Evolutionary conservation across 2,797 vertebrate species (phyloP).

Genomic region (Scarus forsteni): DNA sequence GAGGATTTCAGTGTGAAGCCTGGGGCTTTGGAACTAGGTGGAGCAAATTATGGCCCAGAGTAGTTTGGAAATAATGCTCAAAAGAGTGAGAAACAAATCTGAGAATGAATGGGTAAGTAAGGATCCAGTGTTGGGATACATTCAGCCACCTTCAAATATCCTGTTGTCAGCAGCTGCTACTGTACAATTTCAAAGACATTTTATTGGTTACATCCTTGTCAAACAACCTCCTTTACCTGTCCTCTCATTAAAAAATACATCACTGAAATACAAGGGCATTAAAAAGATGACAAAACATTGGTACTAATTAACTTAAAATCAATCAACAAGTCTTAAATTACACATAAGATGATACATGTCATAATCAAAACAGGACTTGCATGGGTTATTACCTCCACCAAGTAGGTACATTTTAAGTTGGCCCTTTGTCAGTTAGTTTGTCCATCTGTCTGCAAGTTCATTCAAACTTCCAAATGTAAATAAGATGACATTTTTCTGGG

Average conservation of each 20-base stretch:
- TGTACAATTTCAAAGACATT: conserved; percentile 9
- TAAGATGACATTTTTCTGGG: too few species aligned
- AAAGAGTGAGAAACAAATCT: not conserved
- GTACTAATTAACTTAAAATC: not conserved
- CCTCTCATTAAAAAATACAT: not conserved
- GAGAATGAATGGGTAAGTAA: not conserved
- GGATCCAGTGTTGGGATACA: conserved; percentile 6
- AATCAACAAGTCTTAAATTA: not conserved
- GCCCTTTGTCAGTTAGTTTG: too few species aligned
- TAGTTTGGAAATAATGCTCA: not conserved
- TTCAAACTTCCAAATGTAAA: too few species aligned
- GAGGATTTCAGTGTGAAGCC: conserved; percentile 26
- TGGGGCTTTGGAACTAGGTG: conserved; percentile 44
- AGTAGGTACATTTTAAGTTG: too few species aligned
- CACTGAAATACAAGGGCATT: not conserved
- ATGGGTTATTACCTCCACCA: too few species aligned
- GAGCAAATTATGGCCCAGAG: conserved; percentile 20
- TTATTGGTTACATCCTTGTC: not conserved
- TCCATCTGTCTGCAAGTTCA: too few species aligned
- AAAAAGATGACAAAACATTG: not conserved
- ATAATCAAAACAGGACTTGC: not conserved
- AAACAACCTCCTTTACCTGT: not conserved
- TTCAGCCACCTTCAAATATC: conserved; percentile 29
- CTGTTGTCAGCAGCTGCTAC: conserved; percentile 15
- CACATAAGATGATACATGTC: not conserved